phyloP scores from a whole-genome alignment of 2,888 invertebrate genomes.

The Stenurella melanura region DNA sequence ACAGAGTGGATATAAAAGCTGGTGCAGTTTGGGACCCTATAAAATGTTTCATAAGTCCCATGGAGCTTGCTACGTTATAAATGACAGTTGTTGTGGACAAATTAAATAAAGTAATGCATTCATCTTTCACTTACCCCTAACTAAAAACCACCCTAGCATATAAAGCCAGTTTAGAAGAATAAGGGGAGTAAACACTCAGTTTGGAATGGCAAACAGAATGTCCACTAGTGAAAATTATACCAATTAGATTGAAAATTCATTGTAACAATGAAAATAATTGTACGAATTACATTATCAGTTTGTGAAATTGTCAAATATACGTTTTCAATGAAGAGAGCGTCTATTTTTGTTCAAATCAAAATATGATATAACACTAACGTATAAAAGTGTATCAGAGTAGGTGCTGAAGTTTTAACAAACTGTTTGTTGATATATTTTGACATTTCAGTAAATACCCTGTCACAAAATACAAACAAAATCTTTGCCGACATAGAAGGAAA shows the following conservation, averaged over 20 bases:
- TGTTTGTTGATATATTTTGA: background rate
- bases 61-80: constrained; percentile 6
- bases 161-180: constrained; percentile 45
- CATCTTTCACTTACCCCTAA: constrained; percentile 44
- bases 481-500: background rate
- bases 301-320: no score
- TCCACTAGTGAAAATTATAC: background rate
- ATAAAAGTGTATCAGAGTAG: background rate
- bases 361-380: background rate
- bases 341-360: background rate
- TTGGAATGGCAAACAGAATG: background rate
- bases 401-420: background rate
- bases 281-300: no score
- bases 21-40: constrained; percentile 17
- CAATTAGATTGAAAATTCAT: no score
- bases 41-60: constrained; percentile 7
- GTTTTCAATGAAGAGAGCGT: no score
- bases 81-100: constrained; percentile 32
- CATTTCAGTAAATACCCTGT: background rate
- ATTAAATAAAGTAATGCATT: constrained; percentile 36
- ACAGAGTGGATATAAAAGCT: constrained; percentile 22
- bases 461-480: background rate
- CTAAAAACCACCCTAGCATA: constrained; percentile 43
- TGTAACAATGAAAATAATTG: no score
- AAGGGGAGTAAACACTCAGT: constrained; percentile 18